Conservation (phyloP, 2,113 vertebrate species). For the Corythornis vintsioides region DNA sequence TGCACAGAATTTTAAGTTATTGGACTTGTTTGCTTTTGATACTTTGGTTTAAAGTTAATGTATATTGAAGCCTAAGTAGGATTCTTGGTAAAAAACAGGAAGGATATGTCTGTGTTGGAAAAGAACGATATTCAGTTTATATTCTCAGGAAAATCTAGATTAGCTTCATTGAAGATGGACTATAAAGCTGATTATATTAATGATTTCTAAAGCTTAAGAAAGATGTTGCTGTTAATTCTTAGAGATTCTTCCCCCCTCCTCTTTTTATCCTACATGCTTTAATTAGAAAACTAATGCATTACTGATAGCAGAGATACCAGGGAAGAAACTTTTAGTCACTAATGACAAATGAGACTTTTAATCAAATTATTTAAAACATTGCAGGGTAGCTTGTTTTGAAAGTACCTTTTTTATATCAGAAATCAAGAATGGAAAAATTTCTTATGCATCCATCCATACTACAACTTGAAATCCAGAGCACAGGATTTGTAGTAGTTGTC, state of each 20-base stretch:
- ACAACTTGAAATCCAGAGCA: neutral
- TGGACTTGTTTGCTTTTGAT: neutral
- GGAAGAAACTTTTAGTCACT: neutral
- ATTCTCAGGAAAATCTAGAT: neutral
- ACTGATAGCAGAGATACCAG: neutral
- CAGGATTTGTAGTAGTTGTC: neutral
- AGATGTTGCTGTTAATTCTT: neutral
- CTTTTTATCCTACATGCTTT: neutral
- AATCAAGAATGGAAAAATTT: neutral
- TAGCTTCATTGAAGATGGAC: neutral
- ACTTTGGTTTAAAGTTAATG: neutral
- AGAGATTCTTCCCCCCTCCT: neutral
- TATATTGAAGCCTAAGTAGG: neutral
- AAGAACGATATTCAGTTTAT: neutral
- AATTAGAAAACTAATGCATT: neutral
- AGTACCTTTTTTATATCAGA: neutral
- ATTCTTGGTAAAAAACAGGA: neutral
- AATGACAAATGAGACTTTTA: neutral
- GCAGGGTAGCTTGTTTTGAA: neutral
- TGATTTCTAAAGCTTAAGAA: neutral
- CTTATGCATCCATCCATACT: neutral
- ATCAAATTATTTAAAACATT: neutral
- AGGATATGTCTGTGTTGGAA: neutral
- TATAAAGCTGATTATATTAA: neutral
- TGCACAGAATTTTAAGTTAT: neutral